Percentiles rank a stretch among this genome's conserved stretches.
Evolutionary conservation across 2,888 invertebrate species (phyloP).

Genomic region (Epistrophe grossulariae): DNA sequence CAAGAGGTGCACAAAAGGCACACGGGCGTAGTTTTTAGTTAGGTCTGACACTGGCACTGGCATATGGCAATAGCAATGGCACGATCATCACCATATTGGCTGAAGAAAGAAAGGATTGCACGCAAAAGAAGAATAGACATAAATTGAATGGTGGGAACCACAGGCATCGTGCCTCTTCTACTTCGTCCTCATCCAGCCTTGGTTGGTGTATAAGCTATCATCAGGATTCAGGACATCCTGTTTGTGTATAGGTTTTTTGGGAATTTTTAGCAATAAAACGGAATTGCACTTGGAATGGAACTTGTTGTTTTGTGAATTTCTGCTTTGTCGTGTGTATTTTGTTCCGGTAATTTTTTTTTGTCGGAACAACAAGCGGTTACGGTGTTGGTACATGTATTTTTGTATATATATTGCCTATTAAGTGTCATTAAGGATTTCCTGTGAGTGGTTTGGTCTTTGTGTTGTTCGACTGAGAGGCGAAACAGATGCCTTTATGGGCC

Average conservation of each 20-base stretch:
- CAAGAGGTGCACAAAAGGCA: constrained; percentile 51
- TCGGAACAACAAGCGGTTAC: neutral
- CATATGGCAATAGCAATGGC: constrained; percentile 42
- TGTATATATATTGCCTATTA: constrained; percentile 24
- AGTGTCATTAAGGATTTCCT: constrained; percentile 65
- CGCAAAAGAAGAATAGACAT: constrained; percentile 15
- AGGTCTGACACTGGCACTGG: neutral
- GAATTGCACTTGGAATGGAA: constrained; percentile 40
- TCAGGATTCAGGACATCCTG: constrained; percentile 54
- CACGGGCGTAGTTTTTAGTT: neutral
- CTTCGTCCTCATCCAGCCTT: neutral
- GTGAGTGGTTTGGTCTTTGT: constrained; percentile 32
- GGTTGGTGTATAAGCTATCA: constrained; percentile 22
- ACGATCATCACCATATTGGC: constrained; percentile 44
- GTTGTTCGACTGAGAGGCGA: constrained; percentile 42
- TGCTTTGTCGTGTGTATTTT: constrained; percentile 40
- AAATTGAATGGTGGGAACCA: constrained; percentile 57
- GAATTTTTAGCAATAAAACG: constrained; percentile 61
- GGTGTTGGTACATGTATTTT: neutral
- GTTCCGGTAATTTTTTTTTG: constrained; percentile 14
- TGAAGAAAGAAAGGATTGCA: constrained; percentile 68
- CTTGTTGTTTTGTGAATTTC: constrained; percentile 18
- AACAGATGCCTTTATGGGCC: constrained; percentile 60
- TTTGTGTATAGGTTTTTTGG: constrained; percentile 37
- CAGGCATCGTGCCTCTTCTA: constrained; percentile 21